Evolutionary conservation across 2,888 invertebrate genomes (phyloP).

Genomic region (Diploptera punctata): DNA sequence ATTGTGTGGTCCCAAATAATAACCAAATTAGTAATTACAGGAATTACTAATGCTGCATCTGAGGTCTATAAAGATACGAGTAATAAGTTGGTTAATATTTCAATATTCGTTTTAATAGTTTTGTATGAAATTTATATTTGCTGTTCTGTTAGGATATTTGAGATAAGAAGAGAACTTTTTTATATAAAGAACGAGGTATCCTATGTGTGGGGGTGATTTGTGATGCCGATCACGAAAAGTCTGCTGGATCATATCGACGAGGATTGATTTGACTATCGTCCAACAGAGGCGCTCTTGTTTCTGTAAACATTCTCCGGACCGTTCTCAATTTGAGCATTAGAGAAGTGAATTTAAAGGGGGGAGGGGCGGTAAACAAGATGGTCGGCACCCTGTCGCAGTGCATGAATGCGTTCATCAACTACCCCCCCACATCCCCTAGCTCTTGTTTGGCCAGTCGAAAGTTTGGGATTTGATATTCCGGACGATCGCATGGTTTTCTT

Average conservation of each 20-base stretch:
- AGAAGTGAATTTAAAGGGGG: constrained; percentile 21
- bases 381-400: constrained; percentile 40
- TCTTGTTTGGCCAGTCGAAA: constrained; percentile 37
- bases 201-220: too few species aligned
- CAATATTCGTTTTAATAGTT: too few species aligned
- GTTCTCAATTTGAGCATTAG: constrained; percentile 20
- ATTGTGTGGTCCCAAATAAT: too few species aligned
- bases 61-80: too few species aligned
- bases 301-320: constrained; percentile 22
- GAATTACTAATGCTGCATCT: too few species aligned
- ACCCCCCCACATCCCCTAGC: not conserved
- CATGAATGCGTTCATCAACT: constrained; percentile 43
- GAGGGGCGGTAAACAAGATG: constrained; percentile 40
- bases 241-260: not conserved
- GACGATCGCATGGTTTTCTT: constrained; percentile 25
- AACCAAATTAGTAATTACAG: too few species aligned
- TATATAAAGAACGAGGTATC: too few species aligned
- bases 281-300: constrained; percentile 9
- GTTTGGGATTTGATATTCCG: constrained; percentile 38
- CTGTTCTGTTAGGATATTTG: too few species aligned
- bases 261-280: constrained; percentile 26
- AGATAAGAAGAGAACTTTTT: too few species aligned
- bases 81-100: too few species aligned
- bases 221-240: not conserved
- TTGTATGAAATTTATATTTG: too few species aligned